Base-by-base conservation (phyloP, 2,113 vertebrate species). In the Oncorhynchus clarkii region DNA sequence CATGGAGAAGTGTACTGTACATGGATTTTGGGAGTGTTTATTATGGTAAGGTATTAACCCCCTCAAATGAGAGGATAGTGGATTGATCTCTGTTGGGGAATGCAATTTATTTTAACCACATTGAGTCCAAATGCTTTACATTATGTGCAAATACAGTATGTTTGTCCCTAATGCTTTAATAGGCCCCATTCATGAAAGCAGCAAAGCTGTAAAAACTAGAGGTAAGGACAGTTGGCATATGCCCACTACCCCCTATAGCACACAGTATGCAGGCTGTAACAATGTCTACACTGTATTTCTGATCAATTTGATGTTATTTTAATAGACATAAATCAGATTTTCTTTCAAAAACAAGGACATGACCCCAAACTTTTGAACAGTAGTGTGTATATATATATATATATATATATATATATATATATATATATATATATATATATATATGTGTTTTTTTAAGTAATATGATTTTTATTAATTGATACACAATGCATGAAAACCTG, bases 161-260 rank as follows among this genome's bases (percentile, higher is more conserved):
- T 27, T 73, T 83, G n/a, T 80, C 34, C 75, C 22, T 34, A 69
- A 74, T 48, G 12, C 69, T 86, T 90, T 87, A 45, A 82, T 87
- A 54, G 84, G 51, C 54, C 80, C 78, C 81, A 84, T 78, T 85
- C 76, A 78, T 71, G 73, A 82, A 71, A 87, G 60, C 87, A 84
- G 83, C 24, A 79, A 67, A 67, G 67, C 81, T 57, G 82, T 91
- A 89, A 90, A 88, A 83, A 78, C 26, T 34, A 4, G 18, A 59
- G 71, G 76, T 74, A 84, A 86, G 70, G 77, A 82, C 84, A 54
- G 39, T 81, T 84, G 83, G 79, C 82, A 77, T 1, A 62, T 54
- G 22, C 79, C 79, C 82, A 86, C 78, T 84, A 75, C 73, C 75
- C 82, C 89, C 84, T 77, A 90, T 90, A 90, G 82, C 80, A 79